Percentiles rank a stretch among this genome's conserved stretches.
Evolutionary conservation across 2,888 invertebrate species (phyloP).

Genomic region (Axea sp.): DNA sequence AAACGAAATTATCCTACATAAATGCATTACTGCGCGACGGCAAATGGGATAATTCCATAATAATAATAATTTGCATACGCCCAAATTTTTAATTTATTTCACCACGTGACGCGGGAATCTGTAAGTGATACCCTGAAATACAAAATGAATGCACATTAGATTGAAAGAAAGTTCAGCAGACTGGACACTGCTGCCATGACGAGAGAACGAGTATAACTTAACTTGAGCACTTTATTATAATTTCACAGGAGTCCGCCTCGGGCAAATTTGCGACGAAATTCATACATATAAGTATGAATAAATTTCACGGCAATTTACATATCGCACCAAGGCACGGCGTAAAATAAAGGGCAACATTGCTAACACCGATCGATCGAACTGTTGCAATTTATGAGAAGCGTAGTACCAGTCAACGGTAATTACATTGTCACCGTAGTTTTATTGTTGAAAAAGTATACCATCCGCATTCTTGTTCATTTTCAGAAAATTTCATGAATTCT

Average conservation of each 20-base stretch:
- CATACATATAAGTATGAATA: constrained; percentile 71
- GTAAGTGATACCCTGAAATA: constrained; percentile 34
- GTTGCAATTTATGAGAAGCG: constrained; percentile 61
- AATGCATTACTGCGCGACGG: constrained; percentile 28
- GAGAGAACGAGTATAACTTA: constrained; percentile 49
- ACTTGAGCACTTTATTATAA: constrained; percentile 65
- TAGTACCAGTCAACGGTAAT: constrained; percentile 51
- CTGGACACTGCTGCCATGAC: constrained; percentile 33
- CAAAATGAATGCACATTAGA: constrained; percentile 58
- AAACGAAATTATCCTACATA: constrained; percentile 49
- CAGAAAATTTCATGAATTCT: background rate
- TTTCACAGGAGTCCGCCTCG: constrained; percentile 63
- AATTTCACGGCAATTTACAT: constrained; percentile 74
- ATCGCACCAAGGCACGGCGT: constrained; percentile 60
- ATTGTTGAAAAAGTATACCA: background rate
- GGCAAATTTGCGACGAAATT: constrained; percentile 64
- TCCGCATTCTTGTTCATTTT: background rate
- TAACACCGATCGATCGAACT: constrained; percentile 56
- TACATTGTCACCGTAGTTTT: constrained; percentile 28
- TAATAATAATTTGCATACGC: constrained; percentile 45
- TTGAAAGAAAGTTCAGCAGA: constrained; percentile 60
- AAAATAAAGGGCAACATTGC: constrained; percentile 62
- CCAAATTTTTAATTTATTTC: constrained; percentile 49
- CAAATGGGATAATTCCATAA: constrained; percentile 38
- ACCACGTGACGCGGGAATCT: constrained; percentile 17